Conservation (phyloP, 2,113 vertebrate species). For the Nesoenas mayeri region DNA sequence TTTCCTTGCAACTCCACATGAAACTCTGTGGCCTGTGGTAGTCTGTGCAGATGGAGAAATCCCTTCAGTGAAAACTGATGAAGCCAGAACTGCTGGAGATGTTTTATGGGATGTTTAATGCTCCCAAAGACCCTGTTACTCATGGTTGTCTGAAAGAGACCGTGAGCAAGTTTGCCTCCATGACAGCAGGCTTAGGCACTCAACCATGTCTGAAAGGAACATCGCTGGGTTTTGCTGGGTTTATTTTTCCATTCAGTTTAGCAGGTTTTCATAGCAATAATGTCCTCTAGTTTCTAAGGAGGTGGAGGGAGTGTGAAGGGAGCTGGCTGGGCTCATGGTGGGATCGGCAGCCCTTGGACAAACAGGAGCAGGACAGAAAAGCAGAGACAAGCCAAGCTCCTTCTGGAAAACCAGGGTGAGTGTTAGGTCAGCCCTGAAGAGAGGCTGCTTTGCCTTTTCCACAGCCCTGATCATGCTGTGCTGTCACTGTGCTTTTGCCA, state of each 20-base stretch:
- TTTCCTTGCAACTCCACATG: not conserved
- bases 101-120: not conserved
- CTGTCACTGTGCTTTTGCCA: not conserved
- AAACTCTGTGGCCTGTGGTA: not conserved
- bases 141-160: not conserved
- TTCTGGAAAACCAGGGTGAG: not conserved
- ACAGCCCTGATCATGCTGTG: not conserved
- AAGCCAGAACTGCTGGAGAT: not conserved
- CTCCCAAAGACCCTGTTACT: not conserved
- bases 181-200: not conserved
- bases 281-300: not conserved
- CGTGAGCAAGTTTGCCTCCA: not conserved
- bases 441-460: not conserved
- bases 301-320: not conserved
- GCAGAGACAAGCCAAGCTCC: not conserved
- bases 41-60: not conserved
- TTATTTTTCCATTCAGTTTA: not conserved
- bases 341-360: not conserved
- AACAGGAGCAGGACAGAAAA: not conserved
- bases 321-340: not conserved
- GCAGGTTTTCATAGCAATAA: not conserved
- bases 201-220: not conserved
- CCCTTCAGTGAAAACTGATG: not conserved
- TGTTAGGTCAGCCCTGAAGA: not conserved
- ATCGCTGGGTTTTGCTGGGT: not conserved